phyloP scores from a whole-genome alignment of 2,797 vertebrate genomes.

The Alca torda region DNA sequence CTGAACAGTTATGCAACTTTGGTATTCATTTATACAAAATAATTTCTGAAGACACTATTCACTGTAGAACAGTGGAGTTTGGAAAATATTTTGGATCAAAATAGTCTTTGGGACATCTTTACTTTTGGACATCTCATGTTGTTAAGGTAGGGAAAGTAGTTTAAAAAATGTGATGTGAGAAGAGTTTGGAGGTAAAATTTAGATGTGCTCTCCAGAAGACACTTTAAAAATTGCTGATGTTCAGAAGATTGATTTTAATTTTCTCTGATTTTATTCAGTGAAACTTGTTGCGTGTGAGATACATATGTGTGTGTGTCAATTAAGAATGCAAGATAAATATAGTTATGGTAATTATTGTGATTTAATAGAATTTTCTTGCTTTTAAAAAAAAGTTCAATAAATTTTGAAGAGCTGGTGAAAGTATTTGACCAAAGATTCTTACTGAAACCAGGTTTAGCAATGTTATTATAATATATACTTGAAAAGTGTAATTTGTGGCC shows the following conservation, averaged over 20 bases:
- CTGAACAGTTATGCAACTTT: neutral
- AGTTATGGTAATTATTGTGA: neutral
- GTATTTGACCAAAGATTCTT: neutral
- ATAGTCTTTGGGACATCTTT: neutral
- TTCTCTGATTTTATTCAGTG: neutral
- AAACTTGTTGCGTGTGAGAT: neutral
- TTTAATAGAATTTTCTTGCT: neutral
- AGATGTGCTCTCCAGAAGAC: neutral
- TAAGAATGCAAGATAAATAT: neutral
- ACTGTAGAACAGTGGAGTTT: neutral
- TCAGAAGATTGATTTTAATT: neutral
- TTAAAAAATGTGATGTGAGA: neutral
- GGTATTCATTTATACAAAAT: neutral
- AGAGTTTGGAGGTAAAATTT: neutral
- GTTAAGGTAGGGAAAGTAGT: neutral
- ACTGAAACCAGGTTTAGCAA: neutral
- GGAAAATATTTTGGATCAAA: neutral
- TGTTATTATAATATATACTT: neutral
- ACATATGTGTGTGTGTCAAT: neutral
- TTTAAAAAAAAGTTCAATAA: neutral
- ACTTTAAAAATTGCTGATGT: neutral
- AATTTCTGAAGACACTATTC: neutral
- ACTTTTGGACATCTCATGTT: neutral
- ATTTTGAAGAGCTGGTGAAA: neutral
- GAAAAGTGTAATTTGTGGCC: neutral